Conservation (phyloP, 2,797 vertebrate genomes). For the Catostomus latipinnis region DNA sequence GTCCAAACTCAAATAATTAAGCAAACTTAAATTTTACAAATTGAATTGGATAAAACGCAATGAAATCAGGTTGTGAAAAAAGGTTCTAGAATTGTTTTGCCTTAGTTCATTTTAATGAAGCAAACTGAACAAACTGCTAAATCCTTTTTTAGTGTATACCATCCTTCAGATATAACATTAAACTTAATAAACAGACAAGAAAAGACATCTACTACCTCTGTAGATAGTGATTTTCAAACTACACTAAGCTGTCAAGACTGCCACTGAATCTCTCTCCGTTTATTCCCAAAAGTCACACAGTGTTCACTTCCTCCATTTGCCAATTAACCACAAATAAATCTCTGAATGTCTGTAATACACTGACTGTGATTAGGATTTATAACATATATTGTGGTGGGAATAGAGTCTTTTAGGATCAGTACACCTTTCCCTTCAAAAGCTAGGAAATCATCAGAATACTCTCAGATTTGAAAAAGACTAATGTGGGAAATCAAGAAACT, state of each 20-base stretch:
- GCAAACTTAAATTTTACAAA: no score
- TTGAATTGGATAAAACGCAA: no score
- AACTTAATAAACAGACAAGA: conserved; percentile 6
- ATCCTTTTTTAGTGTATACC: no score
- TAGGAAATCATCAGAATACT: not conserved
- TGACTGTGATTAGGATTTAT: not conserved
- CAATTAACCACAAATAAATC: not conserved
- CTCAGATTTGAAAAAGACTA: not conserved
- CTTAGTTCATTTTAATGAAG: no score
- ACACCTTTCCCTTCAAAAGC: not conserved
- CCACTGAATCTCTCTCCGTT: not conserved
- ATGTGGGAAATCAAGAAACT: conserved; percentile 1
- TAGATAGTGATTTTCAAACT: not conserved
- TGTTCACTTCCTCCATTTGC: not conserved
- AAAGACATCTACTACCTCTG: not conserved
- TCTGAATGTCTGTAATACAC: not conserved
- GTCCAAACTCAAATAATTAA: no score
- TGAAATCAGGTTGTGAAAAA: no score
- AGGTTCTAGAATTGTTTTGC: no score
- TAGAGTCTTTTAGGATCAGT: not conserved
- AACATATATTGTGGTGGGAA: not conserved
- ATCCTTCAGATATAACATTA: not conserved
- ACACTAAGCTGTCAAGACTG: not conserved
- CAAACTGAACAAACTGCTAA: no score
- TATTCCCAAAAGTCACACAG: not conserved